Evolutionary conservation across 2,113 vertebrate species (phyloP).

Genomic region (Cyprinodon brontotheroides): DNA sequence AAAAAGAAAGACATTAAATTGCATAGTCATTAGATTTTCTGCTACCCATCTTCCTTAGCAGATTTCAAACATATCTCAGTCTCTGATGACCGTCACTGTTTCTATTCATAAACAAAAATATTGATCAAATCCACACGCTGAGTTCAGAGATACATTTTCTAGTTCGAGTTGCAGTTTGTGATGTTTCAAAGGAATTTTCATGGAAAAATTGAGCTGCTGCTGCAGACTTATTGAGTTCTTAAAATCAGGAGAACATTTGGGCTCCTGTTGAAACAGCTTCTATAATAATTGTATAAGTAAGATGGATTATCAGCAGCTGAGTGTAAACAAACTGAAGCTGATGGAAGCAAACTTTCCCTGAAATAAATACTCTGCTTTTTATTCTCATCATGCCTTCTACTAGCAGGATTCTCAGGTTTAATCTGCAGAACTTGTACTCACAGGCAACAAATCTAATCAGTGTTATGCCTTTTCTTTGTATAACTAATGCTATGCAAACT

Average conservation of each 20-base stretch:
- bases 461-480: background rate
- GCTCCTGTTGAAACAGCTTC: background rate
- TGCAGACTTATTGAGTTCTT: background rate
- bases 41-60: too few species aligned
- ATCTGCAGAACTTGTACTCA: background rate
- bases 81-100: too few species aligned
- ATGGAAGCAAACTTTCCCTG: background rate
- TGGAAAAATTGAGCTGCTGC: background rate
- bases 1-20: too few species aligned
- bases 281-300: background rate
- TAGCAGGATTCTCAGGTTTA: background rate
- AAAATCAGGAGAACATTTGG: background rate
- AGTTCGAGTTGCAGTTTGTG: background rate
- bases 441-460: background rate
- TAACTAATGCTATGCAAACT: background rate
- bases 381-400: background rate
- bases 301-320: background rate
- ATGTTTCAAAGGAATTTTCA: background rate
- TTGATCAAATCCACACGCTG: too few species aligned
- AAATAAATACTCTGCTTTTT: background rate
- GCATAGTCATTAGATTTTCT: too few species aligned
- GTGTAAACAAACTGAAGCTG: background rate
- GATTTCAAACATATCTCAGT: too few species aligned
- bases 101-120: too few species aligned
- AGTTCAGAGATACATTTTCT: background rate